Evolutionary conservation across 2,888 invertebrate genomes (phyloP), one percentile per base, ranked within the genome.

Genomic region (Epinotia ramella): DNA sequence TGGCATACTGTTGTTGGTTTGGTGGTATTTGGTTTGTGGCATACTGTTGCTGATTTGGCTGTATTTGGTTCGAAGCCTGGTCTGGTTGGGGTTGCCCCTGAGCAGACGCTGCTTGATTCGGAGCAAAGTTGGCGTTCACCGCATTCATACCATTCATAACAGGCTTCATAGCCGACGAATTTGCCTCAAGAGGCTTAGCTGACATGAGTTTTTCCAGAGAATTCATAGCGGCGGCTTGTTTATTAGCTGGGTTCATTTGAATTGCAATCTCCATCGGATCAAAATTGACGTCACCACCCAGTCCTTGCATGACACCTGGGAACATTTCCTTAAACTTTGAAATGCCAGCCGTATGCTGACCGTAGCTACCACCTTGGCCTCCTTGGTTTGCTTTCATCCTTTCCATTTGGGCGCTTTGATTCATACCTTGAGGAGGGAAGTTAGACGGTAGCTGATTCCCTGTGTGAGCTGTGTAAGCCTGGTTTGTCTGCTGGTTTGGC

Each of bases 241-340:
- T 89, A 78, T 94, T 94, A 56, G 88, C 89, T 66, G 94, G 94
- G 81, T 94, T 94, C 93, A 94, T 93, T 83, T 94, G 93, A 80
- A 94, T 86, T 12, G 94, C 94, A 77, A 94, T 90, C 56, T 89
- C 85, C 94, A 94, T 94, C 2, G 94, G 94, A 81, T 94, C 93
- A 77, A 92, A 94, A 49, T 90, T 90, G 73, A 94, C 84, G 76
- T 92, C 89, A 24, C 87, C 88, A 16, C 82, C 84, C 24, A 82
- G 56, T 24, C 84, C 88, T 79, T 89, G 86, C 84, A 86, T 88
- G 11, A 91, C 88, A 24, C 91, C 93, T 53, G 94, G 93, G 77
- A 94, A 93, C 89, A 93, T 91, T 81, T 92, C 87, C 70, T 92
- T 90, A 76, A 94, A 94, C 78, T 92, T 93, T 28, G 83, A 79